Base-by-base conservation (phyloP, 2,797 vertebrate species). In the Dicrostonyx torquatus region DNA sequence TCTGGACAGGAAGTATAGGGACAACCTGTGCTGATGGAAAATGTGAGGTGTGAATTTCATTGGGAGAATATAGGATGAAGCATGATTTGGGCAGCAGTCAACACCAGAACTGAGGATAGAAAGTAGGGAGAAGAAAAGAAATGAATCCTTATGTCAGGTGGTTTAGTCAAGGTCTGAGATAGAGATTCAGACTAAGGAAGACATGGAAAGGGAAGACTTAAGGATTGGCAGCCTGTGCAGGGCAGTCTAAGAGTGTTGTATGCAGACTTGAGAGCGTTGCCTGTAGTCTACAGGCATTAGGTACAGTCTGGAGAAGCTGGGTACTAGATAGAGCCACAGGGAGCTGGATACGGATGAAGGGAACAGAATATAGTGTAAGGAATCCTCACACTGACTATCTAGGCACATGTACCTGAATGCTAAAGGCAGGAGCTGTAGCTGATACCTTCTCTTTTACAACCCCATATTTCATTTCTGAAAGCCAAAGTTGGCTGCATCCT, bases 181-280 rank as follows among this genome's bases (percentile, higher is more conserved):
- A 77, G 17, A 50, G 13, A 9, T 50, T 53, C 40, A 22, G 76
- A 14, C 82, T 66, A 68, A 50, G 31, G 10, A 58, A 43, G 29
- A 29, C 55, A 48, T 9, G 13, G 70, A 58, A 37, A 60, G 17
- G 4, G 1, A 43, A 48, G 12, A 10, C 2, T 0, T 12, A 18
- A 50, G 8, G 75, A 13, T 0, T 10, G 48, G 22, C 12, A 64
- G 24, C 1, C 2, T 9, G 4, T 0, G 2, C 5, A 34, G 4
- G 26, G 4, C 68, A 34, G 4, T 48, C 15, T 20, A 5, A 7
- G 34, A 37, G 45, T 53, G 4, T 18, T 70, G 8, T 1, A 26
- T 62, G 20, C 43, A 88, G 9, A 22, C 86, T 37, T 14, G 5
- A 17, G 18, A 40, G 22, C 66, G 17, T 43, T 73, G n/a, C 68